Conservation (phyloP, 1,140 invertebrate genomes). For the Drosophila mayri region DNA sequence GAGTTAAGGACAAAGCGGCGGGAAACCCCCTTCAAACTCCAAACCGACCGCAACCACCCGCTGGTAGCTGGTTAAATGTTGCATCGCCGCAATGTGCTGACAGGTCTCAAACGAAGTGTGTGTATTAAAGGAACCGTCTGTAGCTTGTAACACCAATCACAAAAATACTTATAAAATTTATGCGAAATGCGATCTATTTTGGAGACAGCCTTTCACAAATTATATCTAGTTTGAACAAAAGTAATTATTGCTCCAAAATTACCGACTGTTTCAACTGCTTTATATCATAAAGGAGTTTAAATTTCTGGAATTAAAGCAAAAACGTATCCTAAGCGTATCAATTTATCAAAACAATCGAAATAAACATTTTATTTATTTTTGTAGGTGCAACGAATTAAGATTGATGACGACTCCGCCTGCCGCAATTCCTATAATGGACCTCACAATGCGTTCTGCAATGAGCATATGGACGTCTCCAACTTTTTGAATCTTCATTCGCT, state of each 20-base stretch:
- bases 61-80: slow-evolving; percentile 17
- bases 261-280: neutral
- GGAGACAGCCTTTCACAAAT: neutral
- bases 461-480: slow-evolving; percentile 99
- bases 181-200: neutral
- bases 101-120: slow-evolving; percentile 5
- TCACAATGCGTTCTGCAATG: slow-evolving; percentile 97
- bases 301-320: neutral
- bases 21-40: slow-evolving; percentile 18
- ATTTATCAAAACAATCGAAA: neutral
- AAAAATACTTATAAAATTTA: neutral
- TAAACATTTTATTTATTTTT: neutral
- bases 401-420: slow-evolving; percentile 95
- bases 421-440: slow-evolving; percentile 88
- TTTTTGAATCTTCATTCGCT: slow-evolving; percentile 99
- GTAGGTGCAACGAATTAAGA: slow-evolving; percentile 87
- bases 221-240: neutral
- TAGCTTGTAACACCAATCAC: neutral
- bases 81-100: slow-evolving; percentile 2
- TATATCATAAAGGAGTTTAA: neutral
- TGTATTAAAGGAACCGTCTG: slow-evolving; percentile 16
- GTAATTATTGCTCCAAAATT: neutral
- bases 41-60: slow-evolving; percentile 19
- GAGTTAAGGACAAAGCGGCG: slow-evolving; percentile 50
- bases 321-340: neutral